phyloP scores from a whole-genome alignment of 2,113 vertebrate genomes.

The Brienomyrus brachyistius region DNA sequence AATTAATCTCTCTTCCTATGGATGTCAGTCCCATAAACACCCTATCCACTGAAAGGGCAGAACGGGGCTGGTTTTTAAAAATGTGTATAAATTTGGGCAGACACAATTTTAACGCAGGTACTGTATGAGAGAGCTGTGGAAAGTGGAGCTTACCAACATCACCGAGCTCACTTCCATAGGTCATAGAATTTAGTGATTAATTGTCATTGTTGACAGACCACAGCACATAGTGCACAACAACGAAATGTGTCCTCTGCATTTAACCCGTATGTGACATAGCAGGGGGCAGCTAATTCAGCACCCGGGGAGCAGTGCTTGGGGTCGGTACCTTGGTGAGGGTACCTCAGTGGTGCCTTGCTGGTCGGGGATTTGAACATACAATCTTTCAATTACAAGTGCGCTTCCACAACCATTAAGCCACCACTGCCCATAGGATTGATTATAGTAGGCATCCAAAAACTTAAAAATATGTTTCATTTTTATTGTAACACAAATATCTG shows the following conservation, averaged over 20 bases:
- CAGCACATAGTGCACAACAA: too few species aligned
- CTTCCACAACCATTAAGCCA: too few species aligned
- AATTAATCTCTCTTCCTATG: not conserved
- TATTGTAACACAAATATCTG: not conserved
- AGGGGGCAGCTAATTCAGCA: too few species aligned
- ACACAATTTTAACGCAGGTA: not conserved
- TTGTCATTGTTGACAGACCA: too few species aligned
- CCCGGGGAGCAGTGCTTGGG: too few species aligned
- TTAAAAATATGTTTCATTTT: too few species aligned
- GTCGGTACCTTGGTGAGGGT: too few species aligned
- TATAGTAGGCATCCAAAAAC: not conserved
- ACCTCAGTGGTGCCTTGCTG: too few species aligned
- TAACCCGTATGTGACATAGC: too few species aligned
- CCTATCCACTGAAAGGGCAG: not conserved
- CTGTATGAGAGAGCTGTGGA: not conserved
- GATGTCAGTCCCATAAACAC: not conserved
- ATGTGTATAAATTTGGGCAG: not conserved
- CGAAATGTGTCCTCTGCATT: too few species aligned
- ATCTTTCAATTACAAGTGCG: too few species aligned
- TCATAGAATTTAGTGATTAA: not conserved
- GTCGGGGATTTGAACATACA: too few species aligned
- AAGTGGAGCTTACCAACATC: not conserved
- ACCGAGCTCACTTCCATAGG: not conserved
- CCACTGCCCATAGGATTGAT: not conserved
- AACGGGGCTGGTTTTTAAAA: not conserved